Conservation (phyloP, 2,888 invertebrate genomes). For the Lissocephala sabroskyi region DNA sequence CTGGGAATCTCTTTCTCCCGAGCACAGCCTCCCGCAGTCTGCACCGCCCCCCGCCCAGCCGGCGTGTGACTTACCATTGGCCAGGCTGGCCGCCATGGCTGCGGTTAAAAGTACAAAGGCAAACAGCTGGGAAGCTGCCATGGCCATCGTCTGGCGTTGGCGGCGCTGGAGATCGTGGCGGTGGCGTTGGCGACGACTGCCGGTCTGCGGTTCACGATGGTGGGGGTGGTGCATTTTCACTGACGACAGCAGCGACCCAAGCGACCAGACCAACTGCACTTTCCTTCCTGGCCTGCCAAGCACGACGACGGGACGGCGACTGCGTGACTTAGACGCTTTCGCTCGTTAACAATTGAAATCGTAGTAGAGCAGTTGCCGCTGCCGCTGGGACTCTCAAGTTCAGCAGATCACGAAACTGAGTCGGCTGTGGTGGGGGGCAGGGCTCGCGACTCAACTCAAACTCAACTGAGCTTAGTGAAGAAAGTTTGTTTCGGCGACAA, state of each 20-base stretch:
- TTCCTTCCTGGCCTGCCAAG: constrained; percentile 55
- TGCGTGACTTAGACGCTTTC: constrained; percentile 68
- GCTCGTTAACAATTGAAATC: constrained; percentile 69
- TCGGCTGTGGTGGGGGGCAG: constrained; percentile 18
- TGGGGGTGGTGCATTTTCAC: constrained; percentile 56
- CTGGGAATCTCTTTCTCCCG: not conserved
- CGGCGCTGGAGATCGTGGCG: constrained; percentile 3
- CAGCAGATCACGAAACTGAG: constrained; percentile 31
- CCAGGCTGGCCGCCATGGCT: constrained; percentile 23
- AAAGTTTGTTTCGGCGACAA: constrained; percentile 51
- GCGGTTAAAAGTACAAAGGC: constrained; percentile 43
- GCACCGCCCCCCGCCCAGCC: not conserved
- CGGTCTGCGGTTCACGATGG: constrained; percentile 24
- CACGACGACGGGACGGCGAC: constrained; percentile 13
- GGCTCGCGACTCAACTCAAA: too few species aligned
- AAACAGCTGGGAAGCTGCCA: constrained; percentile 52
- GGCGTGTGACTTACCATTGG: constrained; percentile 46
- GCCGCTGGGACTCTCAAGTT: constrained; percentile 12
- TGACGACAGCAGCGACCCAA: too few species aligned
- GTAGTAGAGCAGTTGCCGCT: constrained; percentile 37
- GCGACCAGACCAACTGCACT: constrained; percentile 49
- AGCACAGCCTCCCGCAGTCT: too few species aligned
- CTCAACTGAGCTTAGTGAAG: too few species aligned
- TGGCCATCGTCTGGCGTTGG: constrained; percentile 20
- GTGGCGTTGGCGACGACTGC: constrained; percentile 7